Evolutionary conservation across 92 coral and sea anemone genomes (phyloP).

Genomic region (Galaxea fascicularis): DNA sequence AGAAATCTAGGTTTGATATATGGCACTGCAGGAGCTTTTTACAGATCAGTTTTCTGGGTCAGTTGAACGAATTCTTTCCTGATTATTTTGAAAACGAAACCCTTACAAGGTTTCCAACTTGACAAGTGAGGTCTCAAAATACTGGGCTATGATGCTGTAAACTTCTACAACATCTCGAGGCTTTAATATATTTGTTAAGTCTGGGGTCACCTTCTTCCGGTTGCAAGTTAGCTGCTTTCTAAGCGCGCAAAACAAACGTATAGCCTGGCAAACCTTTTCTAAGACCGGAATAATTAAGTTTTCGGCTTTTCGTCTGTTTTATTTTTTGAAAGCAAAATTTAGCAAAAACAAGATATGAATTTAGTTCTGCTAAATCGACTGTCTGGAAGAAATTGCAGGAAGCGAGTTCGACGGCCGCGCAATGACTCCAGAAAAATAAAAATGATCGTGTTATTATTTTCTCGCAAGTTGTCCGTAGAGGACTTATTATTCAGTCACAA

Average conservation of each 20-base stretch:
- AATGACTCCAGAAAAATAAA: not conserved
- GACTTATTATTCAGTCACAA: not conserved
- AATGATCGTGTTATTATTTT: not conserved
- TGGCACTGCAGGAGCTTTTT: slow-evolving; percentile 41
- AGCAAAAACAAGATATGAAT: not conserved
- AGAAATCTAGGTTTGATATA: slow-evolving; percentile 52
- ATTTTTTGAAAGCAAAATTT: not conserved
- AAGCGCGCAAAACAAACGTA: not conserved
- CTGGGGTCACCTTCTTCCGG: not conserved
- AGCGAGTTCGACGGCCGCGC: not conserved
- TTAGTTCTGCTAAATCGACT: not conserved
- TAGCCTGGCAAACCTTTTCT: not conserved
- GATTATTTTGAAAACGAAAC: not conserved
- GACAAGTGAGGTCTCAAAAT: not conserved
- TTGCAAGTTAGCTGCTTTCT: not conserved
- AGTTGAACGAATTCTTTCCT: slow-evolving; percentile 26
- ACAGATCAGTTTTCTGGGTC: slow-evolving; percentile 27
- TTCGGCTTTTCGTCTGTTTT: slow-evolving; percentile 10
- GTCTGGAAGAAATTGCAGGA: slow-evolving; percentile 3
- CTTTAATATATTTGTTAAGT: not conserved
- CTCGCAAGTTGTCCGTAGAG: slow-evolving; percentile 2
- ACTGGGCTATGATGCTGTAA: not conserved
- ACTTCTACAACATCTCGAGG: not conserved
- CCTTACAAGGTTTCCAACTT: not conserved
- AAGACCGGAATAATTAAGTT: not conserved